phyloP scores from a whole-genome alignment of 2,113 vertebrate genomes.

The Nansenia antarctica region DNA sequence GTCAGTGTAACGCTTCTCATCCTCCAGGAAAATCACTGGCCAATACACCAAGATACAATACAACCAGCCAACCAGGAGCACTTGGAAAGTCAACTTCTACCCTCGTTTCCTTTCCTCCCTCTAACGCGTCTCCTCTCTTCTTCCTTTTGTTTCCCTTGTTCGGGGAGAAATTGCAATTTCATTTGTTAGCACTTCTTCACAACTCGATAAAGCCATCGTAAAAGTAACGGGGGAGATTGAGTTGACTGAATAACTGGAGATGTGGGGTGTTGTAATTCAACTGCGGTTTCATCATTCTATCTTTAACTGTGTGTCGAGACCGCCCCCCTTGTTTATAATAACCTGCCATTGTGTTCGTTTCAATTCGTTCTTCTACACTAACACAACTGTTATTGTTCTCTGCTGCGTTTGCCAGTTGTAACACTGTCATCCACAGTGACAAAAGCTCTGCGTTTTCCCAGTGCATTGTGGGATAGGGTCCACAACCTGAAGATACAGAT shows the following conservation, averaged over 20 bases:
- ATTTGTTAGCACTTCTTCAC: conserved; percentile 46
- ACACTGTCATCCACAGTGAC: conserved; percentile 42
- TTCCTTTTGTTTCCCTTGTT: conserved; percentile 41
- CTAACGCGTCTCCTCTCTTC: conserved; percentile 24
- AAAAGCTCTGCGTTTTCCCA: conserved; percentile 38
- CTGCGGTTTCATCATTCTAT: conserved; percentile 48
- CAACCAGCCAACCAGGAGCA: conserved; percentile 18
- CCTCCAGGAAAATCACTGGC: conserved; percentile 48
- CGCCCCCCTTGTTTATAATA: conserved; percentile 56
- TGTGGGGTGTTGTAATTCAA: conserved; percentile 52
- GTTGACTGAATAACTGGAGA: conserved; percentile 46
- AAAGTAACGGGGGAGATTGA: conserved; percentile 15
- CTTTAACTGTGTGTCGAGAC: conserved; percentile 44
- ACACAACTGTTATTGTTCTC: conserved; percentile 47
- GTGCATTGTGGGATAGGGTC: background rate
- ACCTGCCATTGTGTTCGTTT: conserved; percentile 60
- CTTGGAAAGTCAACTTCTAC: background rate
- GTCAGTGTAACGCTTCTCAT: conserved; percentile 34
- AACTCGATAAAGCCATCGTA: conserved; percentile 40
- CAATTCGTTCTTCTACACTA: conserved; percentile 32
- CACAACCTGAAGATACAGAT: conserved; percentile 49
- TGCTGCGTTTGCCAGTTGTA: conserved; percentile 17
- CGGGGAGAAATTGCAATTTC: conserved; percentile 44
- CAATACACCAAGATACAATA: conserved; percentile 47
- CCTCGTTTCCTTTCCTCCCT: conserved; percentile 1